Percentiles rank a stretch among this genome's conserved stretches.
These are phyloP conservation scores for Tenthredo notha DNA, from an alignment of 2,888 invertebrate genomes.

Conservation along the genomic window DNA sequence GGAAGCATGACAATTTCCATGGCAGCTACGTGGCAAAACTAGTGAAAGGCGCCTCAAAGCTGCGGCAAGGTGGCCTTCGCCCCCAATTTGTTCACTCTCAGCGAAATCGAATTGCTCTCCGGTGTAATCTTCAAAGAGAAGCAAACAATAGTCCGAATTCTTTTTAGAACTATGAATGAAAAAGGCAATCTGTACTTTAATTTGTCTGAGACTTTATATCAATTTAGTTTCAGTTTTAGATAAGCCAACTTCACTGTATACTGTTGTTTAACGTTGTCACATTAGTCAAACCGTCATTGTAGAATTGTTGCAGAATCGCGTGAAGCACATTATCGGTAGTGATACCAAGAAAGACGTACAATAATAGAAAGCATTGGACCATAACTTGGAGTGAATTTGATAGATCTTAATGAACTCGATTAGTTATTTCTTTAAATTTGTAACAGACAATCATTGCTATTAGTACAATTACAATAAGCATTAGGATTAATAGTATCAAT, in stretches of 20 bases:
- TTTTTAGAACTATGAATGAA: constrained; percentile 14
- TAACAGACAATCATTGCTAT: neutral
- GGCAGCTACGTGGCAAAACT: constrained; percentile 87
- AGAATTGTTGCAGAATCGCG: neutral
- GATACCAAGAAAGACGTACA: constrained; percentile 1
- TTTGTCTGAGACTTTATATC: constrained; percentile 24
- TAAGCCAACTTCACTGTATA: constrained; percentile 1
- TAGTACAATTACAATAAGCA: constrained; percentile 14
- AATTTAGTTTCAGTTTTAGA: neutral
- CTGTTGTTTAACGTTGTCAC: neutral
- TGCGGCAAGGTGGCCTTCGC: constrained; percentile 76
- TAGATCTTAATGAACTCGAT: neutral
- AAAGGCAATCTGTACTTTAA: neutral
- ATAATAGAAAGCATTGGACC: constrained; percentile 1
- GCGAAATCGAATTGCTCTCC: constrained; percentile 77
- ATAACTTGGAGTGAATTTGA: neutral
- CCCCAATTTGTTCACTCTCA: constrained; percentile 77
- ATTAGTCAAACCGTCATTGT: neutral
- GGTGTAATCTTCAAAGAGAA: constrained; percentile 77
- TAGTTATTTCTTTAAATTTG: neutral
- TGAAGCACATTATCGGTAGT: neutral
- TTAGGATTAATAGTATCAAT: neutral
- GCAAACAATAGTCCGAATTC: constrained; percentile 71
- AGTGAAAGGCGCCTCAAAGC: constrained; percentile 81
- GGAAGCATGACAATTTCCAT: constrained; percentile 85